phyloP scores from a whole-genome alignment of 1,140 invertebrate species.

The Drosophila erecta region DNA sequence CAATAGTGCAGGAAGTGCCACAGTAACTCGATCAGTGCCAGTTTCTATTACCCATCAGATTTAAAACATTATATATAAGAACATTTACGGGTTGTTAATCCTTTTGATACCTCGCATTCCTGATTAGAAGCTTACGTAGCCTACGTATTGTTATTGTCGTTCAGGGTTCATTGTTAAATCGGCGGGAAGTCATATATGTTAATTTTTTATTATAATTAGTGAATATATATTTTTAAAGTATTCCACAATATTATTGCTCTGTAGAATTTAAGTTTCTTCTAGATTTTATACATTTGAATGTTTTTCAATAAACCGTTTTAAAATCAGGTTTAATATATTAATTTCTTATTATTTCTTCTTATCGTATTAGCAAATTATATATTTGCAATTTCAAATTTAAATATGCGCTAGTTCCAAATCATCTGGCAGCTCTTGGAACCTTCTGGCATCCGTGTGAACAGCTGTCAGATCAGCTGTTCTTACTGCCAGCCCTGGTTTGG shows the following conservation, averaged over 20 bases:
- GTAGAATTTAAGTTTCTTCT: too few species aligned
- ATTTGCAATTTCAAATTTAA: neutral
- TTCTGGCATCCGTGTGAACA: slow-evolving; percentile 9
- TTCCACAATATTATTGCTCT: too few species aligned
- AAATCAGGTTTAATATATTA: too few species aligned
- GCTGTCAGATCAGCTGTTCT: slow-evolving; percentile 18
- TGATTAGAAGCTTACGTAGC: neutral
- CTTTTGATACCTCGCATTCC: slow-evolving; percentile 1
- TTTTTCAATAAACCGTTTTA: too few species aligned
- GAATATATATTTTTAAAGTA: too few species aligned
- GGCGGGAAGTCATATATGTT: neutral
- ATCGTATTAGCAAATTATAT: neutral
- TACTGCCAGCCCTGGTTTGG: slow-evolving; percentile 8
- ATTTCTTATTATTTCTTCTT: too few species aligned
- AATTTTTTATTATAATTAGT: too few species aligned
- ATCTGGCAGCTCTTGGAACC: neutral
- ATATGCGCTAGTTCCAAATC: neutral
- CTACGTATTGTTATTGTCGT: neutral
- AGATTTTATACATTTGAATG: too few species aligned
- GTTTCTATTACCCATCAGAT: slow-evolving; percentile 9
- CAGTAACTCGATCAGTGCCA: slow-evolving; percentile 2
- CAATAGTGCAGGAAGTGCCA: slow-evolving; percentile 19
- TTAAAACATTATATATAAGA: neutral
- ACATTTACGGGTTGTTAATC: slow-evolving; percentile 9
- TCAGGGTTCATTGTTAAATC: neutral